These are phyloP conservation scores for Thamnaconus septentrionalis DNA, from an alignment of 2,113 vertebrate genomes.

Conservation along the genomic window DNA sequence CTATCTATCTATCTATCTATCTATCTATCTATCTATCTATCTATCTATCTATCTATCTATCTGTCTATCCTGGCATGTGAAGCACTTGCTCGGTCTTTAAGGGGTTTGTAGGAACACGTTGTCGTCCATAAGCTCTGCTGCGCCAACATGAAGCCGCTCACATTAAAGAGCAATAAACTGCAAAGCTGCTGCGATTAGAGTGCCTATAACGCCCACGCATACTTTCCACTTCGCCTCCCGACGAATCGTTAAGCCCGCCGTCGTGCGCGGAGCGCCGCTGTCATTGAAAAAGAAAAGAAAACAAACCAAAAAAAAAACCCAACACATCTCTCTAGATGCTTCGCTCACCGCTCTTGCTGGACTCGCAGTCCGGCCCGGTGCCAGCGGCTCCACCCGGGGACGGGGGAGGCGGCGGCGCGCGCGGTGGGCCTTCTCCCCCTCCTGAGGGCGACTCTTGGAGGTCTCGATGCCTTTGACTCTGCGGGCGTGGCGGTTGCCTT, in stretches of 20 bases:
- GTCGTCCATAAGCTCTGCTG: constrained; percentile 14
- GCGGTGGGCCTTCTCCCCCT: constrained; percentile 76
- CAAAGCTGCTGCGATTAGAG: constrained; percentile 27
- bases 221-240: constrained; percentile 24
- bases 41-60: neutral
- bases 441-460: constrained; percentile 84
- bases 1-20: neutral
- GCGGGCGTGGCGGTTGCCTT: constrained; percentile 91
- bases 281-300: neutral
- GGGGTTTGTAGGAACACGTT: neutral
- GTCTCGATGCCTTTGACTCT: constrained; percentile 93
- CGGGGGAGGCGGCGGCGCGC: constrained; percentile 70
- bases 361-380: constrained; percentile 58
- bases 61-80: neutral
- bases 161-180: constrained; percentile 12
- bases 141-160: constrained; percentile 17
- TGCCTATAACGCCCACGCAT: constrained; percentile 32
- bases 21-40: neutral
- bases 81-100: neutral
- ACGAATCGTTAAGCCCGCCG: constrained; percentile 4
- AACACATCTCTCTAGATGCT: neutral
- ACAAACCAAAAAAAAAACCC: neutral
- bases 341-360: constrained; percentile 70
- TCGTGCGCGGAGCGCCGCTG: neutral
- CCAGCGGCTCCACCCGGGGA: constrained; percentile 66